Percentiles rank a stretch among this genome's conserved stretches.
phyloP scores from a whole-genome alignment of 2,797 vertebrate genomes.

The Rallus crepitans region DNA sequence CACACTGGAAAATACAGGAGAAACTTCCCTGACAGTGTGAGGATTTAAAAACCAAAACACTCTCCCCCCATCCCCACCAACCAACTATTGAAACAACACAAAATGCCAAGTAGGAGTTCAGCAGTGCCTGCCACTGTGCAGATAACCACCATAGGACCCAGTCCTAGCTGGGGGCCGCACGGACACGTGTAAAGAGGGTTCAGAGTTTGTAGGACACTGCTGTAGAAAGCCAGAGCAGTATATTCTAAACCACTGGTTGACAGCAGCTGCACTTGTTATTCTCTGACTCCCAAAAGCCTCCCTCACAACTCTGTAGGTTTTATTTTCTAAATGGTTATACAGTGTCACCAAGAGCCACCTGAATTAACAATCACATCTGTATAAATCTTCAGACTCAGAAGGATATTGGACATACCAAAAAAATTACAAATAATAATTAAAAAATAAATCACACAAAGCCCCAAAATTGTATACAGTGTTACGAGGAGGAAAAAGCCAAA shows the following conservation, averaged over 20 bases:
- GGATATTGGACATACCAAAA: background rate
- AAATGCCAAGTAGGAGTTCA: background rate
- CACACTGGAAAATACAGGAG: background rate
- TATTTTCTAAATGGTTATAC: background rate
- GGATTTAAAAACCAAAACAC: background rate
- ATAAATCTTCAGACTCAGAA: background rate
- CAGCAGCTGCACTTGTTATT: background rate
- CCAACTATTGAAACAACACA: background rate
- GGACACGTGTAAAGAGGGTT: background rate
- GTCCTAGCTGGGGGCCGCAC: background rate
- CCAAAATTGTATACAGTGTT: fast-evolving
- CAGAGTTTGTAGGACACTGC: background rate
- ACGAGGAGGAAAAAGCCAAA: background rate
- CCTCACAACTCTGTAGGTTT: background rate
- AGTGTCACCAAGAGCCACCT: background rate
- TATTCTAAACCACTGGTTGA: background rate
- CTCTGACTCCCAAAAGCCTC: background rate
- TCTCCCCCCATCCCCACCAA: too few species aligned
- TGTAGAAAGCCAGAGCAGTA: background rate
- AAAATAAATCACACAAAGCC: fast-evolving
- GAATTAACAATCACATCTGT: background rate
- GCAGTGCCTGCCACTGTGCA: background rate
- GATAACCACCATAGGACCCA: background rate
- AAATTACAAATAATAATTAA: too few species aligned
- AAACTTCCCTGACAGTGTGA: background rate